Evolutionary conservation across 2,888 invertebrate species (phyloP).

Genomic region (Parnassius smintheus): DNA sequence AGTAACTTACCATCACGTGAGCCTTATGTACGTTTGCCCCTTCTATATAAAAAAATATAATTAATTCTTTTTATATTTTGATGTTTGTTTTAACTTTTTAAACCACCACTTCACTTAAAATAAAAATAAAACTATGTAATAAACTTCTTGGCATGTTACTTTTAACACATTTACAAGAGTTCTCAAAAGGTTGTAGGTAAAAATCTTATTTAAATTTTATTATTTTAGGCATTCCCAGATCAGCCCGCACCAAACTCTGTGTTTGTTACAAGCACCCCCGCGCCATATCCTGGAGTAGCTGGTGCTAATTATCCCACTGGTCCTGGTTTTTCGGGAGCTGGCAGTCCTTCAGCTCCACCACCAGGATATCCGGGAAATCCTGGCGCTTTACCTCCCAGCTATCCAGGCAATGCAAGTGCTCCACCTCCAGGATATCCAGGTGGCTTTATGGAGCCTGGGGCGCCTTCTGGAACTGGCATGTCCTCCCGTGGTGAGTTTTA

Average conservation of each 20-base stretch:
- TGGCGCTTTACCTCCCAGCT: constrained; percentile 49
- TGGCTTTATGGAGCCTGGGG: constrained; percentile 37
- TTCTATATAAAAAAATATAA: too few species aligned
- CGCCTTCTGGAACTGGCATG: constrained; percentile 45
- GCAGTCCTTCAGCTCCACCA: constrained; percentile 40
- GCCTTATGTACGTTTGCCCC: too few species aligned
- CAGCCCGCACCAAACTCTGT: constrained; percentile 90
- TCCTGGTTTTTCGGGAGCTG: constrained; percentile 51
- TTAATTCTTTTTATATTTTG: too few species aligned
- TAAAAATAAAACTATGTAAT: too few species aligned
- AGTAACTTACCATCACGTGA: too few species aligned
- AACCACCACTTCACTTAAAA: too few species aligned
- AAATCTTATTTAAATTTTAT: constrained; percentile 4
- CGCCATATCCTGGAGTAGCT: constrained; percentile 94
- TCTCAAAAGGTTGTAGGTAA: too few species aligned
- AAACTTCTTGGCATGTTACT: too few species aligned
- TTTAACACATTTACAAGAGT: too few species aligned
- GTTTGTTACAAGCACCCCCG: constrained; percentile 94
- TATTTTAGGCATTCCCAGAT: constrained; percentile 81
- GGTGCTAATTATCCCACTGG: constrained; percentile 56
- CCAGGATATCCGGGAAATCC: constrained; percentile 39
- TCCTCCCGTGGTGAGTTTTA: constrained; percentile 60
- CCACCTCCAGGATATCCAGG: constrained; percentile 48
- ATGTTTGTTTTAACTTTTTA: too few species aligned
- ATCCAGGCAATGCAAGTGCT: constrained; percentile 41